Evolutionary conservation across 1,140 invertebrate species (phyloP).

Genomic region (Proales similis): DNA sequence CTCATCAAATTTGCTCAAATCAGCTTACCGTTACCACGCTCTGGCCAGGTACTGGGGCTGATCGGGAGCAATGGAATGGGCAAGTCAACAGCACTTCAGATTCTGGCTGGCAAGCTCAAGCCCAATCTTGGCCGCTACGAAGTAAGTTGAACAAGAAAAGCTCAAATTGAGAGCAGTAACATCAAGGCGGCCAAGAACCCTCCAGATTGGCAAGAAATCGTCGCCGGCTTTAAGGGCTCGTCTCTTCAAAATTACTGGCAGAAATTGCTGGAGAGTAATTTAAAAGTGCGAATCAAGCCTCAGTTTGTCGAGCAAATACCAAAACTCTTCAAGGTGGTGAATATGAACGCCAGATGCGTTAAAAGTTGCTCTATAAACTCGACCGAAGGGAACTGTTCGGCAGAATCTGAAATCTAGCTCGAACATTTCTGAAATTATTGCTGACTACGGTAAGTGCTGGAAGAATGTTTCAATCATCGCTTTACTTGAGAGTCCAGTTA

Average conservation of each 20-base stretch:
- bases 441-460: too few relatives aligned
- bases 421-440: constrained; percentile 76
- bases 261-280: constrained; percentile 94
- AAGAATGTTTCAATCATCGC: too few relatives aligned
- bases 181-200: constrained; percentile 80
- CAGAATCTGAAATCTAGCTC: too few relatives aligned
- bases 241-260: constrained; percentile 99
- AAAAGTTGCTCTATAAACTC: constrained; percentile 63
- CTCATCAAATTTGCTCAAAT: too few relatives aligned
- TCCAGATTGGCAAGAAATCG: constrained; percentile 96
- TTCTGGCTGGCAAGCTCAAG: constrained; percentile 95
- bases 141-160: neutral
- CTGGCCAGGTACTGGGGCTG: constrained; percentile 89
- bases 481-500: too few relatives aligned
- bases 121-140: constrained; percentile 88
- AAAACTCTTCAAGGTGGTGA: constrained; percentile 74
- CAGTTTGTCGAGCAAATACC: constrained; percentile 99
- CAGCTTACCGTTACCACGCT: too few relatives aligned
- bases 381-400: too few relatives aligned
- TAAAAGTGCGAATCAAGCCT: constrained; percentile 95
- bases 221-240: constrained; percentile 92
- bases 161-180: too few relatives aligned
- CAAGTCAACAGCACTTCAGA: constrained; percentile 97
- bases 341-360: constrained; percentile 2
- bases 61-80: constrained; percentile 99